phyloP scores from a whole-genome alignment of 2,797 vertebrate genomes.

The Cottoperca gobio region DNA sequence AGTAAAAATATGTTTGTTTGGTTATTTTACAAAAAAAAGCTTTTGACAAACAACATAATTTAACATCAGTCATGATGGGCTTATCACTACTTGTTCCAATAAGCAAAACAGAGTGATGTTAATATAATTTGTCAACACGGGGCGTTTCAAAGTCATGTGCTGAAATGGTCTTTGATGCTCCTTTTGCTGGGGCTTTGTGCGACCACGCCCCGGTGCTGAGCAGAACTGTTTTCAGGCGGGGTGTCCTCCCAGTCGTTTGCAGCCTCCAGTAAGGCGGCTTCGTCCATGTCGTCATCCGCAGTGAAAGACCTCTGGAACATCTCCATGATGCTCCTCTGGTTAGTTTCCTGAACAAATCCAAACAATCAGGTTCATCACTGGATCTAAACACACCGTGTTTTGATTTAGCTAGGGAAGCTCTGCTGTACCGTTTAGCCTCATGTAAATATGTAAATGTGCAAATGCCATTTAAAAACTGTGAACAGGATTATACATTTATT shows the following conservation, averaged over 20 bases:
- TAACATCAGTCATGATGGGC: slow-evolving; percentile 53
- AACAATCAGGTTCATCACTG: not conserved
- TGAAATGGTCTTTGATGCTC: slow-evolving; percentile 82
- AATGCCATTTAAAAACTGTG: not conserved
- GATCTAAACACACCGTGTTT: not conserved
- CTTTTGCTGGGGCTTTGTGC: slow-evolving; percentile 79
- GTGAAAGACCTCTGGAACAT: slow-evolving; percentile 93
- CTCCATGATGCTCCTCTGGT: slow-evolving; percentile 90
- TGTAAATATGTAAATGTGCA: not conserved
- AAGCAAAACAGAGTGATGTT: not conserved
- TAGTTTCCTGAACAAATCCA: slow-evolving; percentile 83
- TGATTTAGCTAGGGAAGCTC: not conserved
- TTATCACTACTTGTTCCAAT: not conserved
- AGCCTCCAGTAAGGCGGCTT: slow-evolving; percentile 85
- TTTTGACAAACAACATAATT: not conserved
- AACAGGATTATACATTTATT: not conserved
- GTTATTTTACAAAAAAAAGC: slow-evolving; percentile 19
- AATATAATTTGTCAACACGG: not conserved
- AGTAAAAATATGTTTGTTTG: slow-evolving; percentile 5
- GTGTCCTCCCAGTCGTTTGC: slow-evolving; percentile 82
- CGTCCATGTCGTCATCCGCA: slow-evolving; percentile 82
- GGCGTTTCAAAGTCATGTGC: slow-evolving; percentile 12
- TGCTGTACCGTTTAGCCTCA: not conserved
- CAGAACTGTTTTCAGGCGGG: slow-evolving; percentile 58
- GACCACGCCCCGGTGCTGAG: slow-evolving; percentile 7